Conservation (phyloP, 2,113 vertebrate species). For the Chionodraco myersi region DNA sequence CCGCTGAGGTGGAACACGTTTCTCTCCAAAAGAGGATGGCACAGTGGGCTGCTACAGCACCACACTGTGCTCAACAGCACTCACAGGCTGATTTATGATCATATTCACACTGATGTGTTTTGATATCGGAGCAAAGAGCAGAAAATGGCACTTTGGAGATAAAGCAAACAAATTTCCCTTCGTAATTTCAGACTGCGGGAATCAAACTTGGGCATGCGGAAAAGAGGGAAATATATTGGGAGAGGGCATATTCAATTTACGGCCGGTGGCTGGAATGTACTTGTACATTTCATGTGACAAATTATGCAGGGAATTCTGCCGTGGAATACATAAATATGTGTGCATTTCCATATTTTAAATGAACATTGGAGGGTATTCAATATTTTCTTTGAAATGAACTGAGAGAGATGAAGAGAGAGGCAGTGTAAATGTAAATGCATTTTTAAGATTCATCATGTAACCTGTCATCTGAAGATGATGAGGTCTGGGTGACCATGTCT, state of each 20-base stretch:
- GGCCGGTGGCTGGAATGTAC: slow-evolving; percentile 50
- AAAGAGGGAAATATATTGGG: slow-evolving; percentile 53
- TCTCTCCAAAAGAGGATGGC: slow-evolving; percentile 73
- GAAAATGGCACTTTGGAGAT: slow-evolving; percentile 70
- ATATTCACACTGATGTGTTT: slow-evolving; percentile 68
- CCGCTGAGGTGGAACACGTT: slow-evolving; percentile 80
- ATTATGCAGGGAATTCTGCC: slow-evolving; percentile 53
- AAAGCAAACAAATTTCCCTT: slow-evolving; percentile 58
- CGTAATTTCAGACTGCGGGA: slow-evolving; percentile 36
- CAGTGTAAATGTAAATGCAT: slow-evolving; percentile 37
- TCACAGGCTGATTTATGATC: slow-evolving; percentile 71
- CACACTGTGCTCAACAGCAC: slow-evolving; percentile 65
- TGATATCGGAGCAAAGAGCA: slow-evolving; percentile 70
- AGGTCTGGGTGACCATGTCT: slow-evolving; percentile 54
- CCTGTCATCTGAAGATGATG: slow-evolving; percentile 56
- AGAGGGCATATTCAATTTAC: slow-evolving; percentile 58
- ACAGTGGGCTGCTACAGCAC: slow-evolving; percentile 72
- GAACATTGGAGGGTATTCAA: slow-evolving; percentile 43
- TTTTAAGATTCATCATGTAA: slow-evolving; percentile 68
- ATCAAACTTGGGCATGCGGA: slow-evolving; percentile 34
- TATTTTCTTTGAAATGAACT: slow-evolving; percentile 55
- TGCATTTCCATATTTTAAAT: slow-evolving; percentile 64
- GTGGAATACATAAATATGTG: slow-evolving; percentile 56
- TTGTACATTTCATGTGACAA: slow-evolving; percentile 65
- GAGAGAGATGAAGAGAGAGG: slow-evolving; percentile 29